phyloP scores from a whole-genome alignment of 2,113 vertebrate species.

The Colius striatus region DNA sequence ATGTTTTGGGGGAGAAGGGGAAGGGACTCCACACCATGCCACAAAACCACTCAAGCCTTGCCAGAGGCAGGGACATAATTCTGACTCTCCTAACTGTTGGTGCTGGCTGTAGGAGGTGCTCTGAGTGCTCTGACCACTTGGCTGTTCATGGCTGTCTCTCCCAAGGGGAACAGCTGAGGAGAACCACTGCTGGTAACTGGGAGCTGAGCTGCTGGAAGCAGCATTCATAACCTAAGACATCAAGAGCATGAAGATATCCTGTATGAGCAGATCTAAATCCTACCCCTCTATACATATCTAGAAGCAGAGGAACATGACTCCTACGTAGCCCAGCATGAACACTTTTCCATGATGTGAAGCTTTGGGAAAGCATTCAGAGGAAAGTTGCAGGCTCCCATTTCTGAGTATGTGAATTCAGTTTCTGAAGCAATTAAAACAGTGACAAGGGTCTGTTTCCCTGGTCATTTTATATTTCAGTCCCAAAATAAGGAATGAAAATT shows the following conservation, averaged over 20 bases:
- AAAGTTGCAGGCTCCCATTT: not conserved
- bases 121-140: not conserved
- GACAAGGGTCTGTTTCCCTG: not conserved
- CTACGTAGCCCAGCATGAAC: not conserved
- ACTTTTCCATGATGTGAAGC: not conserved
- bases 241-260: not conserved
- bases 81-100: not conserved
- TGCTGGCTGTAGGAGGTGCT: not conserved
- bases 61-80: not conserved
- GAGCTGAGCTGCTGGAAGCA: not conserved
- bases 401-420: not conserved
- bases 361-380: not conserved
- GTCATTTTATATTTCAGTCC: not conserved
- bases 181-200: not conserved
- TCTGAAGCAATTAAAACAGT: not conserved
- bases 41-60: not conserved
- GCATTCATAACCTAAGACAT: not conserved
- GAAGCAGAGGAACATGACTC: rapidly evolving
- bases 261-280: not conserved
- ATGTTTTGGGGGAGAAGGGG: not conserved
- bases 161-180: not conserved
- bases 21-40: not conserved
- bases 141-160: not conserved
- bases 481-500: not conserved
- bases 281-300: not conserved